Evolutionary conservation across 2,888 invertebrate genomes (phyloP), one percentile per base, ranked within the genome.

Genomic region (Adelognathus sp.): DNA sequence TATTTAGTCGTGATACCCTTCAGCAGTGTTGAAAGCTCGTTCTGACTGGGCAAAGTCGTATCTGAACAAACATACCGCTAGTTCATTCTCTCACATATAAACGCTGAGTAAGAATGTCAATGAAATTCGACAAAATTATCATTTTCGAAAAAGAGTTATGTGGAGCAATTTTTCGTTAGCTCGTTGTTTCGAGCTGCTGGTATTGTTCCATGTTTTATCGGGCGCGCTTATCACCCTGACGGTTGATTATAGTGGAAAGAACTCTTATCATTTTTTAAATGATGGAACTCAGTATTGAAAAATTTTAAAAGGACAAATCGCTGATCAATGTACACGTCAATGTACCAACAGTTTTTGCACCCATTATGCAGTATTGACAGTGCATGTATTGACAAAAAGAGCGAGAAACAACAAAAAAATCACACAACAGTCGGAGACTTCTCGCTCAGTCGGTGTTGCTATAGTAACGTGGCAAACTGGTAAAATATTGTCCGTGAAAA

Each of bases 381-480:
- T 44, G 54, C 2, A 33, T 50, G 50, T 52, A 52, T 36, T 36
- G 67, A 66, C 56, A 58, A 76, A 39, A 46, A 39, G 16, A 46
- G 31, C n/a, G n/a, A 50, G 14, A 64, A 60, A 52, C 39, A 52
- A 60, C 66, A 83, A 85, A 78, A 80, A 76, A 66, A 69, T 60
- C 44, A 60, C 67, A 61, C 71, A 52, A 73, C 54, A 67, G 70
- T 58, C 67, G 36, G 50, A 72, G 73, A 74, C 81, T 83, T 84
- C 76, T 81, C 76, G 61, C 66, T 66, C 73, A 82, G 83, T 83
- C 81, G 84, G 81, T 79, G 90, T 90, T 86, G 86, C 88, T 85
- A 89, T 88, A 84, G 89, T 81, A 87, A 89, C 89, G 83, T 69
- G 86, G 83, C 31, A 86, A 88, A 86, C 88, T 81, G 87, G 83